These are phyloP conservation scores for Octodonta nipae DNA, from an alignment of 2,888 invertebrate species.

Conservation along the genomic window DNA sequence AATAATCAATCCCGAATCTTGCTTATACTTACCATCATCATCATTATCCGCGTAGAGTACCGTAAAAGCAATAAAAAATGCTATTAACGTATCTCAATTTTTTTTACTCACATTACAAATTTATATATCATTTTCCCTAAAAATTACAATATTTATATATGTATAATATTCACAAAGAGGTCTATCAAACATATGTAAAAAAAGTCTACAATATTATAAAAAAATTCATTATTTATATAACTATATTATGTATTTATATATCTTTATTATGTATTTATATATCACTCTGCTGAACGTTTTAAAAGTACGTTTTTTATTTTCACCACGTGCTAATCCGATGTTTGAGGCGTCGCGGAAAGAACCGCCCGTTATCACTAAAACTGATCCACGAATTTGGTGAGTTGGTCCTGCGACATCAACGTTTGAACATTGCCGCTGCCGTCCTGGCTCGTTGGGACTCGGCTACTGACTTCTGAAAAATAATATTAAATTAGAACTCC, in stretches of 20 bases:
- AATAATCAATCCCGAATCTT: no score
- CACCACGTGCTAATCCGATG: no score
- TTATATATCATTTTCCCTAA: conserved; percentile 11
- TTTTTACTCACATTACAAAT: conserved; percentile 21
- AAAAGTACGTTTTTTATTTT: no score
- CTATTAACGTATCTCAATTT: conserved; percentile 36
- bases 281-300: conserved; percentile 8
- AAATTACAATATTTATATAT: conserved; percentile 19
- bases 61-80: conserved; percentile 44
- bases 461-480: conserved; percentile 60
- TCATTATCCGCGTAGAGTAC: conserved; percentile 28
- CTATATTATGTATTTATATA: no score
- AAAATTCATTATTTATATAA: conserved; percentile 18
- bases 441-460: conserved; percentile 40
- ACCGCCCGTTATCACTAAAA: conserved; percentile 57
- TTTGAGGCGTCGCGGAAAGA: conserved; percentile 11
- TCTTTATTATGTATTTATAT: conserved; percentile 12
- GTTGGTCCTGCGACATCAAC: conserved; percentile 85
- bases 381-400: conserved; percentile 90
- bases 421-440: conserved; percentile 49
- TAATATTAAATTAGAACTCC: no score
- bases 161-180: conserved; percentile 23
- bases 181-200: conserved; percentile 35
- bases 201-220: no score
- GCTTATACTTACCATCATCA: not conserved